Percentiles rank a stretch among this genome's conserved stretches.
These are phyloP conservation scores for Nothoprocta perdicaria DNA, from an alignment of 2,113 vertebrate species.

Conservation along the genomic window DNA sequence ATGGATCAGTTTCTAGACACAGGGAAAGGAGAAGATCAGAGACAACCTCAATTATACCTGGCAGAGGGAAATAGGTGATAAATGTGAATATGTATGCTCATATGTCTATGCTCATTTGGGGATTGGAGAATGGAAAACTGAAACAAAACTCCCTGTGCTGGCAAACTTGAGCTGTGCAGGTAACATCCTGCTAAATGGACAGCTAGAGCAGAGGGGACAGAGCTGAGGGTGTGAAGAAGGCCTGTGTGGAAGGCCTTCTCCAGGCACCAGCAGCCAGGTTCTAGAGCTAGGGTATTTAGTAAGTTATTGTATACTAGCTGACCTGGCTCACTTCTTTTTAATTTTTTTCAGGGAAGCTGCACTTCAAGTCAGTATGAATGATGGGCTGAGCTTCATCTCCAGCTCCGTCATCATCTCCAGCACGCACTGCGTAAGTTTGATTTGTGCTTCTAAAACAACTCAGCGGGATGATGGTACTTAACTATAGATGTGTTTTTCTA, in stretches of 20 bases:
- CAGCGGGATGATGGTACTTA: not conserved
- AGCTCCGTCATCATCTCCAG: constrained; percentile 97
- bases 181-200: no score
- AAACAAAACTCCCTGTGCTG: not conserved
- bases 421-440: constrained; percentile 90
- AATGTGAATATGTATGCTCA: no score
- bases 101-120: not conserved
- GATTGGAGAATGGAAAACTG: not conserved
- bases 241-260: not conserved
- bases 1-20: not conserved
- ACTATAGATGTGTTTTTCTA: rapidly evolving
- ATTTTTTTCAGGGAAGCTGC: constrained; percentile 82
- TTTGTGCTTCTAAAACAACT: not conserved
- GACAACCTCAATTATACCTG: not conserved
- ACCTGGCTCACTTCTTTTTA: not conserved
- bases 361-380: constrained; percentile 97
- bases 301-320: not conserved
- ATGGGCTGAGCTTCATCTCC: constrained; percentile 97
- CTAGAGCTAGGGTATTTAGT: rapidly evolving
- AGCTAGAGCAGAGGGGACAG: not conserved
- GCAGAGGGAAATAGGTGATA: not conserved
- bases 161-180: not conserved
- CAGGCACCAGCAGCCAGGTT: not conserved
- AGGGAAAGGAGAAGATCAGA: not conserved
- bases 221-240: not conserved